A percentile compares a stretch with the other conserved stretches of the same genome.
Evolutionary conservation across 35 echinoderm and acorn worm species (phyloP).

Genomic region (Apostichopus parvimensis): DNA sequence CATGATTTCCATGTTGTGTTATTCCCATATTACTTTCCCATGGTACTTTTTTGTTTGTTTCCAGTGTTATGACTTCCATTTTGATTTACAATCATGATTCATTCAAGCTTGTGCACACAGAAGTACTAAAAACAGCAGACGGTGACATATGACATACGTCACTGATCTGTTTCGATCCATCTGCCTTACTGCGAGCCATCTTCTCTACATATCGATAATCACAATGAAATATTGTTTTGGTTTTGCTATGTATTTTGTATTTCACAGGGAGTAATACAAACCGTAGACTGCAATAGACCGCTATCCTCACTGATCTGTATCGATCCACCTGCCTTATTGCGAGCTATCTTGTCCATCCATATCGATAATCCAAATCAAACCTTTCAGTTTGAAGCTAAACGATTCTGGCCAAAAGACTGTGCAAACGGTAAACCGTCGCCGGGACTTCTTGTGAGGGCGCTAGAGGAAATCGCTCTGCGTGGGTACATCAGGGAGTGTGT

Average conservation of each 20-base stretch:
- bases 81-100: no score
- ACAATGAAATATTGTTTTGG: no score
- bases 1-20: no score
- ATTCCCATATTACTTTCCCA: no score
- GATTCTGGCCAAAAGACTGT: conserved; percentile 87
- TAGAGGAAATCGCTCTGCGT: conserved; percentile 83
- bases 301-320: conserved; percentile 68
- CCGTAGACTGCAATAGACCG: conserved; percentile 4
- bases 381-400: conserved; percentile 82
- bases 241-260: neutral
- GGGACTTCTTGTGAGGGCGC: conserved; percentile 74
- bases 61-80: no score
- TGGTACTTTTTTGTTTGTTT: no score
- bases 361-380: conserved; percentile 73
- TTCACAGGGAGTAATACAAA: conserved; percentile 50
- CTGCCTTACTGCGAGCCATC: conserved; percentile 41
- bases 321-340: conserved; percentile 60
- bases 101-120: no score
- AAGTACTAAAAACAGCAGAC: no score
- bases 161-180: conserved; percentile 74
- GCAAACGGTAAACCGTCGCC: conserved; percentile 64
- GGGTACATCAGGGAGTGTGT: conserved; percentile 82
- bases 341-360: conserved; percentile 66
- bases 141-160: neutral
- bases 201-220: no score